Percentiles rank a stretch among this genome's conserved stretches.
Evolutionary conservation across 2,113 vertebrate genomes (phyloP).

Genomic region (Strigops habroptila): DNA sequence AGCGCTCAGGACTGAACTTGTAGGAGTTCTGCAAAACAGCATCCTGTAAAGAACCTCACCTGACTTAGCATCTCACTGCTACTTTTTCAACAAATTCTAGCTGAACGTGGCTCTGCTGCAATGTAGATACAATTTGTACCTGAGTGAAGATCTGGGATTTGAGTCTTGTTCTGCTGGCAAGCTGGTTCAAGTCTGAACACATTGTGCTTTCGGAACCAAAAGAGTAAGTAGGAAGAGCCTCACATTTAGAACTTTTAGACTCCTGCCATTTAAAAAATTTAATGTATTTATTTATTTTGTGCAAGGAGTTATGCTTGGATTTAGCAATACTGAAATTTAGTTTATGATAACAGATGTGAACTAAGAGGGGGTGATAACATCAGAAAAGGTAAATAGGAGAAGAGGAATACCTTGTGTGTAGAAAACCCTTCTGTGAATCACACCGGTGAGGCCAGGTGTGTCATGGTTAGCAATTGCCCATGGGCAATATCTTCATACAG

Average conservation of each 20-base stretch:
- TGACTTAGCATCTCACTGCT: background rate
- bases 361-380: background rate
- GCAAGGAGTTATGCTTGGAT: background rate
- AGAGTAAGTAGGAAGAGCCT: background rate
- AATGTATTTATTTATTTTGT: background rate
- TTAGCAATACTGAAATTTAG: background rate
- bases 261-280: rapidly evolving
- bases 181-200: background rate
- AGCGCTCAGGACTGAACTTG: background rate
- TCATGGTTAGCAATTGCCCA: background rate
- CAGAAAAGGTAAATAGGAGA: background rate
- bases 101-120: background rate
- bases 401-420: background rate
- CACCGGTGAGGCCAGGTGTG: background rate
- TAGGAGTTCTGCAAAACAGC: background rate
- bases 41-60: background rate
- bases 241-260: background rate
- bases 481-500: background rate
- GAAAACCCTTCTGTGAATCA: background rate
- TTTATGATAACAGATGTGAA: background rate
- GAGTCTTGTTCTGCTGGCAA: background rate
- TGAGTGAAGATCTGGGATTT: background rate
- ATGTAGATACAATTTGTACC: background rate
- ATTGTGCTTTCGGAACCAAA: background rate
- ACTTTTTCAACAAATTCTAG: background rate